Evolutionary conservation across 2,113 vertebrate genomes (phyloP).

Genomic region (Myotis brandtii): DNA sequence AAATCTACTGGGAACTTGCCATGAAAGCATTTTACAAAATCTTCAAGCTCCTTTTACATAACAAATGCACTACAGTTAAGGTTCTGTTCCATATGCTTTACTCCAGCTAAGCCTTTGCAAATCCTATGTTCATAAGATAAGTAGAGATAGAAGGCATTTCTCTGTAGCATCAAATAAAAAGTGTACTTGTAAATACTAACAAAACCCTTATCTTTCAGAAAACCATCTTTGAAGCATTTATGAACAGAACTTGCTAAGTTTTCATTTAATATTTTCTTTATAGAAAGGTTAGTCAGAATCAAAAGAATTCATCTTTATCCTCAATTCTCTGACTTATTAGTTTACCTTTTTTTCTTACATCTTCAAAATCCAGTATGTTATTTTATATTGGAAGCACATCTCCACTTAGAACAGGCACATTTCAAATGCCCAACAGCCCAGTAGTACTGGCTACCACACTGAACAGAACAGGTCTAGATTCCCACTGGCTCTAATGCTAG

Average conservation of each 20-base stretch:
- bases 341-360: background rate
- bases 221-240: background rate
- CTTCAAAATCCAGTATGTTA: background rate
- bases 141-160: conserved; percentile 35
- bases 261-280: background rate
- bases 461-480: background rate
- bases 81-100: background rate
- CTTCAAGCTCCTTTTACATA: conserved; percentile 16
- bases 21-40: conserved; percentile 30
- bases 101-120: background rate
- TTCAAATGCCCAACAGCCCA: background rate
- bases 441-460: background rate
- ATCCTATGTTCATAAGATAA: background rate
- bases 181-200: background rate
- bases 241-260: background rate
- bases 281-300: background rate
- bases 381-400: background rate
- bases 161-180: conserved; percentile 31
- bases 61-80: background rate
- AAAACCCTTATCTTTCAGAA: background rate
- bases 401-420: background rate
- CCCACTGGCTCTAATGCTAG: background rate
- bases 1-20: background rate
- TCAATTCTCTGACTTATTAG: background rate
- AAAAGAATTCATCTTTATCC: conserved; percentile 20